Percentiles rank a stretch among this genome's conserved stretches.
These are phyloP conservation scores for Bubalus kerabau DNA, from an alignment of 2,113 vertebrate genomes.

Conservation along the genomic window DNA sequence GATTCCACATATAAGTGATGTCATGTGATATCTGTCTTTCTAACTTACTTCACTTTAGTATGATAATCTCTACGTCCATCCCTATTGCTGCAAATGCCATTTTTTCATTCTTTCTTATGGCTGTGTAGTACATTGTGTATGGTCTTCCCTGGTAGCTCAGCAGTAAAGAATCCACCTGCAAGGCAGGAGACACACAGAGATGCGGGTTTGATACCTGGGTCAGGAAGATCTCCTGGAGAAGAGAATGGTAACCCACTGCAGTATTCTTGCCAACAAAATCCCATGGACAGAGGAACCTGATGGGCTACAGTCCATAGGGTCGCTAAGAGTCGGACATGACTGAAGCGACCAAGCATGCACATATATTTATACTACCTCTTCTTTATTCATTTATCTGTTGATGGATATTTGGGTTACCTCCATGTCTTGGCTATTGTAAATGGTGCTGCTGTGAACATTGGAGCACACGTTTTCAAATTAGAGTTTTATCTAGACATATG, in stretches of 20 bases:
- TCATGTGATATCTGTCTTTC: neutral
- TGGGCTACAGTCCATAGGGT: neutral
- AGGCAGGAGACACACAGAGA: neutral
- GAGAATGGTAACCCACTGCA: neutral
- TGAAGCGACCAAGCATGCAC: neutral
- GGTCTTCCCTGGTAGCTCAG: neutral
- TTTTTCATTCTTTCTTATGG: neutral
- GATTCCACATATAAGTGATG: neutral
- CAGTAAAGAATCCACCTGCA: neutral
- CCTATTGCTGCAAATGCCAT: neutral
- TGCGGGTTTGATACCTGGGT: neutral
- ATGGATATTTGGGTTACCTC: neutral
- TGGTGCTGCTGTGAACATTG: neutral
- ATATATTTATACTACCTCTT: neutral
- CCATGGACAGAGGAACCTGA: neutral
- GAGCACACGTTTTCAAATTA: neutral
- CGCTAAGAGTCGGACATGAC: neutral
- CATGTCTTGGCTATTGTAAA: neutral
- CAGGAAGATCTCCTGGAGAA: neutral
- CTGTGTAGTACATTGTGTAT: neutral
- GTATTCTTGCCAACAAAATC: neutral
- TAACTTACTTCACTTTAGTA: neutral
- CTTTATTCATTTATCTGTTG: neutral
- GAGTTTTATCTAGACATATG: neutral
- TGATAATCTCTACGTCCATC: neutral